Evolutionary conservation across 2,113 vertebrate species (phyloP).

Genomic region (Smithornis capensis): DNA sequence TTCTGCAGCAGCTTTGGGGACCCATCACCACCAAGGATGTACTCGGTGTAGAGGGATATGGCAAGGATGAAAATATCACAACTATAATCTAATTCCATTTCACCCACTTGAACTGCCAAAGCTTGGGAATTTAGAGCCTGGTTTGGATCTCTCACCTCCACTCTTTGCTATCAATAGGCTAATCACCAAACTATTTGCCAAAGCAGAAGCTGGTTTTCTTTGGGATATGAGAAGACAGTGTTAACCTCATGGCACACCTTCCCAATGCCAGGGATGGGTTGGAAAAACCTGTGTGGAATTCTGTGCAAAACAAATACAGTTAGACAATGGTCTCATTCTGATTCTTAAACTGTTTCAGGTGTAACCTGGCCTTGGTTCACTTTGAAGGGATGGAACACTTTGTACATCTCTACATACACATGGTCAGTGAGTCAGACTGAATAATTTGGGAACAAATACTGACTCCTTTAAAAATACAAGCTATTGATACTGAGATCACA

Average conservation of each 20-base stretch:
- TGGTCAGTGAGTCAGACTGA: background rate
- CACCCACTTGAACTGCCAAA: background rate
- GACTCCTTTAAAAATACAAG: background rate
- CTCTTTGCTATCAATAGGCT: background rate
- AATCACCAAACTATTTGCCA: background rate
- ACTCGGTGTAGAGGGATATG: background rate
- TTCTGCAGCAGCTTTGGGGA: background rate
- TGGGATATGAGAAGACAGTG: background rate
- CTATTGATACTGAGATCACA: background rate
- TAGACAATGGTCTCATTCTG: background rate
- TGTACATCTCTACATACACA: background rate
- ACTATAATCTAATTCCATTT: background rate
- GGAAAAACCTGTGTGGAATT: background rate
- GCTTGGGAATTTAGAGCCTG: background rate
- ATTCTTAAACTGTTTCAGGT: background rate
- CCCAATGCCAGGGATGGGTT: rapidly evolving
- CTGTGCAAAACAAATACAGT: background rate
- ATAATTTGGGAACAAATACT: background rate
- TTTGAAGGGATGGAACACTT: background rate
- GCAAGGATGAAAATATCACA: background rate
- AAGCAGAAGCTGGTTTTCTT: background rate
- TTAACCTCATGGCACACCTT: background rate
- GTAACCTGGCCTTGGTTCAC: background rate
- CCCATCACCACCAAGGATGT: background rate
- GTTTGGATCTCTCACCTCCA: background rate